These are phyloP conservation scores for Platalea minor DNA, from an alignment of 2,797 vertebrate genomes.

Conservation along the genomic window DNA sequence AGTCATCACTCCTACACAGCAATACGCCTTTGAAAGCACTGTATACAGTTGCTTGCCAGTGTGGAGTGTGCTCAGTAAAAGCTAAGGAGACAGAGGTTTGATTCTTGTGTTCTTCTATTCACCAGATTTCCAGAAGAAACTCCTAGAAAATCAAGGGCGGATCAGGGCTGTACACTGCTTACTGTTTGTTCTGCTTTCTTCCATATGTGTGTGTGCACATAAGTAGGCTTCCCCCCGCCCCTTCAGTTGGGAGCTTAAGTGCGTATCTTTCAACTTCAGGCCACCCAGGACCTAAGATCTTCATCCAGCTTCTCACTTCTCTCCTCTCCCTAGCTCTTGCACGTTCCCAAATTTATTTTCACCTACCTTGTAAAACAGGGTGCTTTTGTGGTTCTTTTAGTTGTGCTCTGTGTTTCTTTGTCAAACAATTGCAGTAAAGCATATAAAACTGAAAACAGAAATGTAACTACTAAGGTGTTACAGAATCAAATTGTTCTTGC, in stretches of 20 bases:
- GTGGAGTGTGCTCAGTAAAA: conserved; percentile 2
- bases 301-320: neutral
- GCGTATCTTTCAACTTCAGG: neutral
- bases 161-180: neutral
- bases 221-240: neutral
- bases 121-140: neutral
- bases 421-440: neutral
- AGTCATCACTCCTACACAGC: conserved; percentile 72
- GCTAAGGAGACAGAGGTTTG: conserved; percentile 10
- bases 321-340: neutral
- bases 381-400: neutral
- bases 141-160: neutral
- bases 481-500: neutral
- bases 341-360: neutral
- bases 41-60: conserved; percentile 51
- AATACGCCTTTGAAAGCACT: conserved; percentile 58
- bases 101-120: conserved; percentile 25
- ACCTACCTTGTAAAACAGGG: neutral
- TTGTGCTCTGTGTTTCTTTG: neutral
- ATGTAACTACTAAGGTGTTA: neutral
- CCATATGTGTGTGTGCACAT: neutral
- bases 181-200: neutral
- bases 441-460: neutral
- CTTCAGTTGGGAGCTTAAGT: neutral
- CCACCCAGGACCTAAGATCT: neutral